Conservation (phyloP, 2,888 invertebrate species). For the Carpatolechia fugitivella region DNA sequence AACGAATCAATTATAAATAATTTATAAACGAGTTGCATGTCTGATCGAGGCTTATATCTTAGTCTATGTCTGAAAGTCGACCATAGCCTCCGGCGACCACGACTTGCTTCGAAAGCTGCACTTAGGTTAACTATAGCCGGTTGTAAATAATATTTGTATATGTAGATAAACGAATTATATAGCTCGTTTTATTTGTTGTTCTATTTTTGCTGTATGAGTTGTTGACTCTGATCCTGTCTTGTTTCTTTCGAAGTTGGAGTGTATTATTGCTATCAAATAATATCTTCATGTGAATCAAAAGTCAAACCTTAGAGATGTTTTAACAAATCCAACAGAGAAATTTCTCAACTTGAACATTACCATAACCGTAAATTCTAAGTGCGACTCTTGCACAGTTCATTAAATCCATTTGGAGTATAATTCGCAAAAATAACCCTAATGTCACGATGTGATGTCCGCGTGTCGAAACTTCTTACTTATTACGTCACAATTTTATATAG, state of each 20-base stretch:
- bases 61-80: slow-evolving; percentile 50
- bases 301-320: neutral
- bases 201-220: neutral
- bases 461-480: slow-evolving; percentile 40
- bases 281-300: too few relatives aligned
- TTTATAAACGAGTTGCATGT: slow-evolving; percentile 30
- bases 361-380: neutral
- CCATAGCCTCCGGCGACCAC: slow-evolving; percentile 56
- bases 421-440: slow-evolving; percentile 21
- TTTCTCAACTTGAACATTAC: neutral
- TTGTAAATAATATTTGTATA: slow-evolving; percentile 22
- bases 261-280: too few relatives aligned
- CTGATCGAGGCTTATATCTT: slow-evolving; percentile 37
- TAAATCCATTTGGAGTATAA: slow-evolving; percentile 21
- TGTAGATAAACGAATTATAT: slow-evolving; percentile 15
- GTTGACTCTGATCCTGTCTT: neutral
- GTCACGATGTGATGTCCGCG: slow-evolving; percentile 14
- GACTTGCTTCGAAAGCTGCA: slow-evolving; percentile 50
- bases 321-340: neutral
- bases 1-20: slow-evolving; percentile 18
- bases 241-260: too few relatives aligned
- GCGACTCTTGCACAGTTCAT: slow-evolving; percentile 14
- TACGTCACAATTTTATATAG: slow-evolving; percentile 57
- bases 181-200: slow-evolving; percentile 4
- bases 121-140: slow-evolving; percentile 36